These are phyloP conservation scores for Piscicola geometra DNA, from an alignment of 2,888 invertebrate genomes.

Conservation along the genomic window DNA sequence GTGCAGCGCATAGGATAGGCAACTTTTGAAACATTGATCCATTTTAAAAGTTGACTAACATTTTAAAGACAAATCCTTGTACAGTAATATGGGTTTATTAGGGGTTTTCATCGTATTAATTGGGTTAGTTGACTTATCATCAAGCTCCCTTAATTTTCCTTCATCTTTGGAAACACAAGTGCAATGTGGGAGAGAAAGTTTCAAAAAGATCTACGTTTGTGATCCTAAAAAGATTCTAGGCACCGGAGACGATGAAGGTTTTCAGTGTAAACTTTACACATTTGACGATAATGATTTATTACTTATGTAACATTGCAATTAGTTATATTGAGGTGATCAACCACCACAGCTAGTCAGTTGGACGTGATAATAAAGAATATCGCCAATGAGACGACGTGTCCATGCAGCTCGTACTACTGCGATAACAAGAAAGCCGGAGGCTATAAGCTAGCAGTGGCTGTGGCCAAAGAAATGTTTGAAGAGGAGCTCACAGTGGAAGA, in stretches of 20 bases:
- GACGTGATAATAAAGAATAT: conserved; percentile 31
- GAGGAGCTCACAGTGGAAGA: conserved; percentile 20
- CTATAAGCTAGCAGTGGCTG: conserved; percentile 34
- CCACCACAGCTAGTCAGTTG: conserved; percentile 30
- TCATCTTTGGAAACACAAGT: conserved; percentile 8
- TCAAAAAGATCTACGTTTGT: conserved; percentile 33
- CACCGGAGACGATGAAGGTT: conserved; percentile 31
- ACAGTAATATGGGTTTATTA: neutral
- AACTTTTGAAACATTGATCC: too few species aligned
- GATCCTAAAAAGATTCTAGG: conserved; percentile 33
- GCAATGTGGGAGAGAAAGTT: conserved; percentile 25
- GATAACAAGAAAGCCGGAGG: conserved; percentile 25
- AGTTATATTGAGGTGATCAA: too few species aligned
- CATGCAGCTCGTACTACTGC: conserved; percentile 33
- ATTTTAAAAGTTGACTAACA: too few species aligned
- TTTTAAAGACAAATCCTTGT: too few species aligned
- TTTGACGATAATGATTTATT: too few species aligned
- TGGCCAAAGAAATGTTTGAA: conserved; percentile 28
- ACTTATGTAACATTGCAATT: too few species aligned
- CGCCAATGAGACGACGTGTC: conserved; percentile 29
- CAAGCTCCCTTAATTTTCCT: neutral
- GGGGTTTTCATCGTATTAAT: neutral
- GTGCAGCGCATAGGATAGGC: too few species aligned
- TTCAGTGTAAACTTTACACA: too few species aligned
- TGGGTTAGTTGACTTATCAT: neutral